Evolutionary conservation across 1,140 invertebrate species (phyloP), one percentile per base, ranked within the genome.

Genomic region (Drosophila grimshawi): DNA sequence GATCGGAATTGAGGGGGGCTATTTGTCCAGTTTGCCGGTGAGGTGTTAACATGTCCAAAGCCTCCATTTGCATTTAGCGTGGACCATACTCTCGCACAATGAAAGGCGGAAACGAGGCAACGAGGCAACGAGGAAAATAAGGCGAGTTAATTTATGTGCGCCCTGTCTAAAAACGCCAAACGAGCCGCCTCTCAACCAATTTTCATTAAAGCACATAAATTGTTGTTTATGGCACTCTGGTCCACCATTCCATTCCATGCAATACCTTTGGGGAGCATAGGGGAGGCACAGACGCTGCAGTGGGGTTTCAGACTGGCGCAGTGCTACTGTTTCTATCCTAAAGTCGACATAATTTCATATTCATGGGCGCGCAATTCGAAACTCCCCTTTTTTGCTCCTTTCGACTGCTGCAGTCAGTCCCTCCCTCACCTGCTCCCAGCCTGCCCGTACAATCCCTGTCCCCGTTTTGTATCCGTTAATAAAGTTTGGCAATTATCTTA

Each of bases 141-240:
- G 66, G 55, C 59, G 45, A 86, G 73, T 78, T 86, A 86, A 85
- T 85, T 85, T 86, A 85, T 85, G 71, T 86, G 73, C 64, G 55
- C 43, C 65, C 71, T 55, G 64, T 79, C 76, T 45, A 66, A 78
- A 78, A 80, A 77, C 65, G 69, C 66, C 59, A 62, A 65, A 60
- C 49, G 49, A 71, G 72, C 75, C 67, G 67, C 52, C 66, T 74
- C 65, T 74, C 83, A 68, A 86, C 83, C 85, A 88, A 88, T 88
- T 88, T 88, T 75, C 83, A 88, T 88, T 88, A 88, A 89, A 80
- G 80, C 85, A 71, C 82, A 75, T 83, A 88, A 89, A 88, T 88
- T 88, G 83, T 89, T 88, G 85, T 88, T 89, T 88, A 88, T 83
- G 83, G 53, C 80, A 51, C 62, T 53, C 55, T 6, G 48, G 6